A percentile compares a stretch with the other conserved stretches of the same genome.
These are phyloP conservation scores for Myiotriccus ornatus DNA, from an alignment of 2,797 vertebrate species.

Conservation along the genomic window DNA sequence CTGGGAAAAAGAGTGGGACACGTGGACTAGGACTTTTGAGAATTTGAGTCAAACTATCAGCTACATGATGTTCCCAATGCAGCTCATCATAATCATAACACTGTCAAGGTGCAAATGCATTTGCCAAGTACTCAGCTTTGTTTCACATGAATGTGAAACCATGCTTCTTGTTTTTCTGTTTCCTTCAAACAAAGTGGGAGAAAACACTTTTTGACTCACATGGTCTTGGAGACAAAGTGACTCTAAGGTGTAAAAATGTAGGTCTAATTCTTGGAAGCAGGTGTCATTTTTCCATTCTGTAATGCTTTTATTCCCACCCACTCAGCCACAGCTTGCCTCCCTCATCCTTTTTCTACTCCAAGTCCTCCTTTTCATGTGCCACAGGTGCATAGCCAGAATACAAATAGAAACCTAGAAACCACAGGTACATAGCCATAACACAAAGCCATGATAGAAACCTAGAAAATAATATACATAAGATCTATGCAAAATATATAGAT, in stretches of 20 bases:
- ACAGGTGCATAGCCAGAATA: background rate
- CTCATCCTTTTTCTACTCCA: background rate
- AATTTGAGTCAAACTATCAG: background rate
- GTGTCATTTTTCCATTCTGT: background rate
- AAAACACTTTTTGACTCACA: background rate
- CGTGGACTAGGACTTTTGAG: background rate
- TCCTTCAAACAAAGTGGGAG: background rate
- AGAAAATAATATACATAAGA: background rate
- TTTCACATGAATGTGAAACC: background rate
- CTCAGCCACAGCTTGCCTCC: background rate
- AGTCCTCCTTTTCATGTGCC: background rate
- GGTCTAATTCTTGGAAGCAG: background rate
- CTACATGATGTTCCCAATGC: background rate
- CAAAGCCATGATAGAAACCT: background rate
- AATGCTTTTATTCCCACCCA: background rate
- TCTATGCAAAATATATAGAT: background rate
- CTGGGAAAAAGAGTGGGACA: background rate
- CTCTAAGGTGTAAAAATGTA: background rate
- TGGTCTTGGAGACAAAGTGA: background rate
- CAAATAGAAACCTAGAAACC: too few relatives aligned
- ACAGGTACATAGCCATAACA: too few relatives aligned
- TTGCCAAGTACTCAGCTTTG: background rate
- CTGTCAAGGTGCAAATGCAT: background rate
- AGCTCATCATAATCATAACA: background rate
- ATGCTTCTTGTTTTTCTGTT: background rate